These are phyloP conservation scores for Microtus richardsoni DNA, from an alignment of 2,113 vertebrate species.

Conservation along the genomic window DNA sequence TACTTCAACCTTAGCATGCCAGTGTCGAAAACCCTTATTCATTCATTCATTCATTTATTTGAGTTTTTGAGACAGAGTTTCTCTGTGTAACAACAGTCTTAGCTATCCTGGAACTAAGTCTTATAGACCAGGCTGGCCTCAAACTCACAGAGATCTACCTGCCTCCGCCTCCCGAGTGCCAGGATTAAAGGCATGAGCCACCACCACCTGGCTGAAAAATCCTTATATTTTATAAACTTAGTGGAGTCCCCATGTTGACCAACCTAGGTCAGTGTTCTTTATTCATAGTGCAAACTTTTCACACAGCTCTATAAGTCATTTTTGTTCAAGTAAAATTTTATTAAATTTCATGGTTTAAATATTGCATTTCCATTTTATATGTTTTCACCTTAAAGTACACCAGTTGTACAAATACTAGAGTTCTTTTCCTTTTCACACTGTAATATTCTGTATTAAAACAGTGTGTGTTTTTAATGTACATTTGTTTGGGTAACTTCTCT, in stretches of 20 bases:
- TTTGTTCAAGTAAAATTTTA: constrained; percentile 18
- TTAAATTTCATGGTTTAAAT: background rate
- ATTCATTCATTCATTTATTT: background rate
- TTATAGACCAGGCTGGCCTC: too few species aligned
- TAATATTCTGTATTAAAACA: background rate
- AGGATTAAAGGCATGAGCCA: too few species aligned
- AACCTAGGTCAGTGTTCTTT: background rate
- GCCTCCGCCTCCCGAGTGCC: too few species aligned
- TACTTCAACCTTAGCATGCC: background rate
- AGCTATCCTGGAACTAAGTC: too few species aligned
- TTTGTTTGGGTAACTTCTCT: background rate
- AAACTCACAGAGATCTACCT: too few species aligned
- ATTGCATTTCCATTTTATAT: background rate
- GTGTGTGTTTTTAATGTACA: background rate
- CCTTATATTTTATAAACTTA: background rate
- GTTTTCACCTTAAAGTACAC: background rate
- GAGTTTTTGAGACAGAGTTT: too few species aligned
- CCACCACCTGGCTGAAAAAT: background rate
- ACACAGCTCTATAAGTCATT: background rate
- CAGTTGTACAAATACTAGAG: background rate
- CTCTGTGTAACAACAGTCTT: too few species aligned
- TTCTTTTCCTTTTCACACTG: background rate
- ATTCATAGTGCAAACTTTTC: background rate
- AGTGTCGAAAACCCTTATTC: background rate
- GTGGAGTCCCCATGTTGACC: background rate